These are phyloP conservation scores for Calliscelio sp. DNA, from an alignment of 2,888 invertebrate genomes.

Conservation along the genomic window DNA sequence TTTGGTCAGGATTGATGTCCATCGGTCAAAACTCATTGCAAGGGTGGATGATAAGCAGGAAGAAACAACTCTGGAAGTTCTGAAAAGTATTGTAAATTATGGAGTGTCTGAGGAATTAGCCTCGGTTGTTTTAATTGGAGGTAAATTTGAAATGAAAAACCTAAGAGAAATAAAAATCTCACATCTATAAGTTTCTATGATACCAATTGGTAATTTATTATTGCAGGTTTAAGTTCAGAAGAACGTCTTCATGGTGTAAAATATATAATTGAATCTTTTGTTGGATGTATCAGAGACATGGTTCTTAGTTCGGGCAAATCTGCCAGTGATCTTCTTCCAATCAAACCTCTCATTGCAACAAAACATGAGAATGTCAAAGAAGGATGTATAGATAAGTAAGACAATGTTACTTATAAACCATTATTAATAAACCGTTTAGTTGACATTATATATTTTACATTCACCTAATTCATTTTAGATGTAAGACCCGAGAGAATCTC, in stretches of 20 bases:
- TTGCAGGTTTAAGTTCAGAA: slow-evolving; percentile 91
- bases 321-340: slow-evolving; percentile 92
- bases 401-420: too few species aligned
- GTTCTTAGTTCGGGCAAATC: slow-evolving; percentile 94
- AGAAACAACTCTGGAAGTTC: slow-evolving; percentile 93
- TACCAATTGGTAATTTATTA: too few species aligned
- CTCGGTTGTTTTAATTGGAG: slow-evolving; percentile 95
- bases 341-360: slow-evolving; percentile 93
- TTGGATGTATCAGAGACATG: slow-evolving; percentile 96
- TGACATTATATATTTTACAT: too few species aligned
- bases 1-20: slow-evolving; percentile 94
- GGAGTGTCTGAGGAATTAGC: slow-evolving; percentile 94
- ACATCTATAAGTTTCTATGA: too few species aligned
- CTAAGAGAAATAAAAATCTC: too few species aligned
- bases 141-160: too few species aligned
- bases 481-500: slow-evolving; percentile 92
- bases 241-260: slow-evolving; percentile 95
- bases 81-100: slow-evolving; percentile 94
- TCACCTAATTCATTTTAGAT: slow-evolving; percentile 86
- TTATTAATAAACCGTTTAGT: too few species aligned
- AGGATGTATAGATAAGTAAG: slow-evolving; percentile 93
- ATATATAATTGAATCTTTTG: slow-evolving; percentile 97
- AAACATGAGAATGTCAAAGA: slow-evolving; percentile 96
- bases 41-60: slow-evolving; percentile 94
- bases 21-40: slow-evolving; percentile 93